Conservation (phyloP, 2,113 vertebrate species). For the Nibea albiflora region DNA sequence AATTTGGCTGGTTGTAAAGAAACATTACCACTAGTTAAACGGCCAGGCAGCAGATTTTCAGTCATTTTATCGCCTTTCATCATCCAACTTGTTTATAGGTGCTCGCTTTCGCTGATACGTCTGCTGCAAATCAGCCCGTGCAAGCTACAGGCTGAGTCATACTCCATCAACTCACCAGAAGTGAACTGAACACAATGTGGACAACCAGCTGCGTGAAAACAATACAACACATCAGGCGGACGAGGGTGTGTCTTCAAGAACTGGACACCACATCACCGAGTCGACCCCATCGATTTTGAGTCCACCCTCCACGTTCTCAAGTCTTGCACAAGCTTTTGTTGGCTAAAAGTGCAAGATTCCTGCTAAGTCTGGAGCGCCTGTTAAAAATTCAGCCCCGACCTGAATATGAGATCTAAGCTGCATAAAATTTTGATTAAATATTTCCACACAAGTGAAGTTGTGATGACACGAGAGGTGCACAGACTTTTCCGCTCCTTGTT, state of each 20-base stretch:
- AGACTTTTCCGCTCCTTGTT: constrained; percentile 42
- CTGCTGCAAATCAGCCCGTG: constrained; percentile 3
- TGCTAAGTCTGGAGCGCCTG: background rate
- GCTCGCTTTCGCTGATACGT: background rate
- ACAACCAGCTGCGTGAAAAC: background rate
- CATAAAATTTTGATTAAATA: constrained; percentile 37
- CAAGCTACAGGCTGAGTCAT: background rate
- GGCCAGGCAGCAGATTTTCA: background rate
- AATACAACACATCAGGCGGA: background rate
- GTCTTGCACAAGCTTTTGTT: constrained; percentile 14
- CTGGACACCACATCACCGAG: background rate
- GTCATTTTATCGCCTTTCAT: background rate
- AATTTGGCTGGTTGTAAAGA: background rate
- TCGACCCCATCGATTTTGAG: background rate
- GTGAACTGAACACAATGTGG: background rate
- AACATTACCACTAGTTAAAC: constrained; percentile 16
- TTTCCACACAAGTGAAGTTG: constrained; percentile 21
- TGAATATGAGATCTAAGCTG: constrained; percentile 27
- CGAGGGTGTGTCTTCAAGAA: background rate
- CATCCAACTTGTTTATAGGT: background rate
- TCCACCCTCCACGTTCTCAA: background rate
- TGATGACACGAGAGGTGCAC: constrained; percentile 17
- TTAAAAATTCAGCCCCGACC: constrained; percentile 37
- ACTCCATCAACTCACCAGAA: background rate
- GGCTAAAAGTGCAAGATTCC: constrained; percentile 1